Percentiles rank a stretch among this genome's conserved stretches.
Conservation (phyloP, 2,888 invertebrate species). For the Aromia moschata region DNA sequence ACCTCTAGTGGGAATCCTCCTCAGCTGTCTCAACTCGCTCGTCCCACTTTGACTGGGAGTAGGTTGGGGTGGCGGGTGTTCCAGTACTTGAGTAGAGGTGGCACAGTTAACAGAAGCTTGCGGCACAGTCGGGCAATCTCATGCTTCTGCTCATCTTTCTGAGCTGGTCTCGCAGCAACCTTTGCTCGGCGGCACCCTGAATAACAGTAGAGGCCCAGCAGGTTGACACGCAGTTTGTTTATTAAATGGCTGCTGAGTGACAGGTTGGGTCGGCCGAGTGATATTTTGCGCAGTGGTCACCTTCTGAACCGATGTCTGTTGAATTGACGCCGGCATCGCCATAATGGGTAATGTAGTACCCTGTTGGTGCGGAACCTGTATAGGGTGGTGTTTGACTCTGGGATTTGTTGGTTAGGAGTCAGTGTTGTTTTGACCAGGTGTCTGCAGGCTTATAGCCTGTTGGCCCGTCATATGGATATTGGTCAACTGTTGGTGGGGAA, state of each 20-base stretch:
- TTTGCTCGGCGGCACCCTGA: constrained; percentile 24
- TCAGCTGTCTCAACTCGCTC: constrained; percentile 54
- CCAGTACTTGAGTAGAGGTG: constrained; percentile 48
- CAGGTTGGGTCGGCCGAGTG: background rate
- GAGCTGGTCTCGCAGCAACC: background rate
- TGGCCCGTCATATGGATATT: background rate
- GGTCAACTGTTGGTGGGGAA: constrained; percentile 1
- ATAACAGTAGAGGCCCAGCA: constrained; percentile 51
- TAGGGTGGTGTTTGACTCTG: background rate
- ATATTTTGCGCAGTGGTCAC: constrained; percentile 3
- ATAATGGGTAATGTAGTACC: too few relatives aligned
- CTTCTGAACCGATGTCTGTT: constrained; percentile 10
- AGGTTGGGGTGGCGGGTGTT: constrained; percentile 37
- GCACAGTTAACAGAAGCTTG: constrained; percentile 39
- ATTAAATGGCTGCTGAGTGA: constrained; percentile 9
- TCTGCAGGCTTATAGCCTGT: constrained; percentile 21
- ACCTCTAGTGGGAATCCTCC: constrained; percentile 49
- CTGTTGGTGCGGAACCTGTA: too few relatives aligned
- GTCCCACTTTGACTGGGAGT: constrained; percentile 42
- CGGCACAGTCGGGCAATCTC: constrained; percentile 1
- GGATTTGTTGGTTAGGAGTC: background rate
- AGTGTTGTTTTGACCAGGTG: constrained; percentile 3
- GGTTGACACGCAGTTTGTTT: constrained; percentile 10
- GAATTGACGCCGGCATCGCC: too few relatives aligned
- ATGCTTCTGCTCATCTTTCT: constrained; percentile 14